Conservation (phyloP, 92 coral and sea anemone genomes). For the Galaxea fascicularis region DNA sequence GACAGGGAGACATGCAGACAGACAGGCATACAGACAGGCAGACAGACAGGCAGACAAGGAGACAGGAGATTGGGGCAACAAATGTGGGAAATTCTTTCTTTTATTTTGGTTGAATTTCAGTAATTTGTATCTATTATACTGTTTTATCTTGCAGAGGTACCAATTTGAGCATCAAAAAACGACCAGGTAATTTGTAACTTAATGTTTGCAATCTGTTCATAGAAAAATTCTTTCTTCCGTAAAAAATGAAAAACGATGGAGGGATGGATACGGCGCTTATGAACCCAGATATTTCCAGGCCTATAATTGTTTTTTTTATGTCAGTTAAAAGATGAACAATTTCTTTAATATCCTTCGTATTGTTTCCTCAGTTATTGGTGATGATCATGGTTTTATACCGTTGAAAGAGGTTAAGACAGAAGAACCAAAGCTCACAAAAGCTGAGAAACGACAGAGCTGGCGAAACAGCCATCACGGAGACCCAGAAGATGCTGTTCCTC, state of each 20-base stretch:
- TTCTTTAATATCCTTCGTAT: not conserved
- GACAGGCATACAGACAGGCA: not conserved
- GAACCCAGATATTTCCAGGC: too few species aligned
- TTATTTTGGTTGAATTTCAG: not conserved
- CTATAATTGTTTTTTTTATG: too few species aligned
- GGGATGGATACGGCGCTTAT: too few species aligned
- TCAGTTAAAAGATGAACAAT: too few species aligned
- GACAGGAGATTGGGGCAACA: not conserved
- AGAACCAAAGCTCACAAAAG: not conserved
- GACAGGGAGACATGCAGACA: not conserved
- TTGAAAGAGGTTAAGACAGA: slow-evolving; percentile 13
- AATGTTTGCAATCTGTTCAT: too few species aligned
- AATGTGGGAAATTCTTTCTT: too few species aligned
- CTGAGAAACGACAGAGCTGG: not conserved
- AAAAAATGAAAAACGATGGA: too few species aligned
- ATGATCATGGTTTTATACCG: slow-evolving; percentile 2
- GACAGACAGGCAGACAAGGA: not conserved
- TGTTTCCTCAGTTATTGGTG: not conserved
- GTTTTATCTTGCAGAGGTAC: not conserved
- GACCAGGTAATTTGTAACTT: slow-evolving; percentile 17
- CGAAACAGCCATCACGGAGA: slow-evolving; percentile 18
- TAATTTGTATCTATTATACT: not conserved
- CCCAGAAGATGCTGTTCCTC: slow-evolving; percentile 40
- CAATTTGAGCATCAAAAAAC: slow-evolving; percentile 4
- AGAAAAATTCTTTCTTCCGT: too few species aligned